Base-by-base conservation (phyloP, 1,140 invertebrate genomes). In the Wiebesia pumilae region DNA sequence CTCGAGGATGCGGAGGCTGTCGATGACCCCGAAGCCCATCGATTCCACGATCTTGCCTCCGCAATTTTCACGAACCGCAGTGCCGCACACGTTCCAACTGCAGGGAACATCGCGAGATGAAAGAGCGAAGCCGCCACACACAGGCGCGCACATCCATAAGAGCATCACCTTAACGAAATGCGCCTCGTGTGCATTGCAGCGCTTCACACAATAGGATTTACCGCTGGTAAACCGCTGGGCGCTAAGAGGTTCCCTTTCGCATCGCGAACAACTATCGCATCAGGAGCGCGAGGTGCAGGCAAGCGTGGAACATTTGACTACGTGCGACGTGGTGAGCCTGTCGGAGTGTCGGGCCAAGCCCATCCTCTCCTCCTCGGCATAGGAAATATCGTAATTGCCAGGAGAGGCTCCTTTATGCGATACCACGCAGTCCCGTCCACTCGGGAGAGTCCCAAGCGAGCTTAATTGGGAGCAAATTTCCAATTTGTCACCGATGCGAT, bases 331-430 rank as follows among this genome's bases (percentile, higher is more conserved):
- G 24, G 24, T 27, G 58, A 24, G 7, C 58, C 24, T 24, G 58
- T 27, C 21, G 90, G 90, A 90, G 91, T 91, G 90, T 91, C 92
- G 90, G 90, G 91, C 92, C 91, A 92, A 93, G 91, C 91, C 92
- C 92, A 93, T 93, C 92, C 91, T 93, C 91, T 86, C 73, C 92
- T 91, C 91, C 89, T 90, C 89, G 91, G 90, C 90, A 33, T 90
- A 92, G 90, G 89, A 91, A 92, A 92, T 92, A 92, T 92, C 90
- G 89, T 92, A 92, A 92, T 92, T 92, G 90, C 83, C 85, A 71
- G 58, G 88, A 71, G 88, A 88, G 87, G 90, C 88, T 89, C 87
- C 89, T 89, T 87, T 89, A 38, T 38, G 27, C 21, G 21, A 27
- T 27, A 27, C 24, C 14, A 0, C 21, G 21, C 24, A 27, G 43